Evolutionary conservation across 2,888 invertebrate genomes (phyloP).

Genomic region (Xanthia icteritia): DNA sequence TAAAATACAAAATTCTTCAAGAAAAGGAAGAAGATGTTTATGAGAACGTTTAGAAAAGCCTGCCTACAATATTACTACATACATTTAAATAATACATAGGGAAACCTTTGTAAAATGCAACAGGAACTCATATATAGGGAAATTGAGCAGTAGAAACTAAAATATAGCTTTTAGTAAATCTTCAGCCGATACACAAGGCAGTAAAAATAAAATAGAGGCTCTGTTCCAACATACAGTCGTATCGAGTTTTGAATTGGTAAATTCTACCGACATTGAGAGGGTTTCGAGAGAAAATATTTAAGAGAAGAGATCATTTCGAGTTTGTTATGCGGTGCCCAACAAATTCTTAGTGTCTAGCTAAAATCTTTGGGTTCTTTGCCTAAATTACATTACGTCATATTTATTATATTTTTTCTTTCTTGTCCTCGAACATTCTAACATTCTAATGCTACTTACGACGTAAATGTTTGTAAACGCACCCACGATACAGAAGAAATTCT

Average conservation of each 20-base stretch:
- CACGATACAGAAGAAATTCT: too few relatives aligned
- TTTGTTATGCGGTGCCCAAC: constrained; percentile 18
- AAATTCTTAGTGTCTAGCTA: constrained; percentile 34
- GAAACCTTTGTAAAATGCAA: constrained; percentile 60
- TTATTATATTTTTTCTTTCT: not conserved
- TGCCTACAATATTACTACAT: constrained; percentile 54
- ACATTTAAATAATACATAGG: constrained; percentile 61
- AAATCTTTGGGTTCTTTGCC: constrained; percentile 16
- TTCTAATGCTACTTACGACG: too few relatives aligned
- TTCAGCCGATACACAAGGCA: constrained; percentile 53
- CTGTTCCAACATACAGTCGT: constrained; percentile 54
- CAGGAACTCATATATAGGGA: constrained; percentile 77
- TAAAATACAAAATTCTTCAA: constrained; percentile 21
- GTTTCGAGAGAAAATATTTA: constrained; percentile 38
- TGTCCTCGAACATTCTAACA: not conserved
- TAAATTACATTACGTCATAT: not conserved
- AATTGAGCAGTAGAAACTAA: constrained; percentile 78
- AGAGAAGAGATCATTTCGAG: constrained; percentile 31
- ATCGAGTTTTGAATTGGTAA: constrained; percentile 61
- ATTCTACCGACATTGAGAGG: constrained; percentile 35
- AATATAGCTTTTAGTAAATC: constrained; percentile 67
- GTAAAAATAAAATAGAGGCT: constrained; percentile 60
- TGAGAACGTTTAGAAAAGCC: constrained; percentile 42
- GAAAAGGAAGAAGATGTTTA: constrained; percentile 38
- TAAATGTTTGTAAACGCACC: too few relatives aligned